phyloP scores from a whole-genome alignment of 2,888 invertebrate species.

The Papilio demoleus region DNA sequence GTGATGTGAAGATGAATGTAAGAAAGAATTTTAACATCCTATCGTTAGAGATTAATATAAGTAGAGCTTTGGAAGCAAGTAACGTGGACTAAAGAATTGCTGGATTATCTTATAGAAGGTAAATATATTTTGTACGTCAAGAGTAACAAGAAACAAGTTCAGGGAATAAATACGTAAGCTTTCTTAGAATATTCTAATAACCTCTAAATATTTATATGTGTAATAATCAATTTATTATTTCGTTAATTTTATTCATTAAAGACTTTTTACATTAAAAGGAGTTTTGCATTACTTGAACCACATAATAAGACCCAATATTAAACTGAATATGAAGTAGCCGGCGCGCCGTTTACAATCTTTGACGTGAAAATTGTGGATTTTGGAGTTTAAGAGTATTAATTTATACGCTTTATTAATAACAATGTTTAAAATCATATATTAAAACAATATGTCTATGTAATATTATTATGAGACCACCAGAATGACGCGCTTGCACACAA shows the following conservation, averaged over 20 bases:
- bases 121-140: neutral
- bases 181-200: neutral
- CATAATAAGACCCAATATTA: too few relatives aligned
- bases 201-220: too few relatives aligned
- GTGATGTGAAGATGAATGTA: neutral
- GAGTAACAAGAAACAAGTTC: neutral
- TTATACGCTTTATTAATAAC: too few relatives aligned
- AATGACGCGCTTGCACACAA: too few relatives aligned
- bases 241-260: neutral
- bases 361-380: too few relatives aligned
- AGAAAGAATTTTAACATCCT: neutral
- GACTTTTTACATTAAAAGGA: neutral
- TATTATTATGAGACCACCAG: too few relatives aligned
- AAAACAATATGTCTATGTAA: too few relatives aligned
- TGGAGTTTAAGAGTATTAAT: too few relatives aligned
- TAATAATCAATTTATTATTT: neutral
- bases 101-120: conserved; percentile 1
- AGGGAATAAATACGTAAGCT: neutral
- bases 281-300: neutral
- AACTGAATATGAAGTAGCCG: too few relatives aligned
- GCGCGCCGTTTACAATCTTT: too few relatives aligned
- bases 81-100: conserved; percentile 16
- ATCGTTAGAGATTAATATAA: conserved; percentile 5
- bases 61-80: neutral
- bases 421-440: too few relatives aligned